A percentile compares a stretch with the other conserved stretches of the same genome.
Evolutionary conservation across 2,888 invertebrate genomes (phyloP).

Genomic region (Monochamus alternatus): DNA sequence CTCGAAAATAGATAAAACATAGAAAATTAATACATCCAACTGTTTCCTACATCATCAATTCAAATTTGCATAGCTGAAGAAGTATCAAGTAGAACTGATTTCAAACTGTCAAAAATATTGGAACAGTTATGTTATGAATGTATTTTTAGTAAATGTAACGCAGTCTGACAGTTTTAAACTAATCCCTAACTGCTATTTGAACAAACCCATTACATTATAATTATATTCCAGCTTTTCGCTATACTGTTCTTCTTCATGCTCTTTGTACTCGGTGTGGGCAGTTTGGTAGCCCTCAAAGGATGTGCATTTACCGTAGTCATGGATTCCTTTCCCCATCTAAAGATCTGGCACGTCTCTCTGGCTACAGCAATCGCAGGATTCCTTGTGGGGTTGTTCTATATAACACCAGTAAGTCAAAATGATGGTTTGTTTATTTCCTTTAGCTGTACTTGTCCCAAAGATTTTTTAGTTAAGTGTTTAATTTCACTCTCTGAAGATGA

Average conservation of each 20-base stretch:
- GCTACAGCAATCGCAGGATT: constrained; percentile 76
- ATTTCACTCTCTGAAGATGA: too few relatives aligned
- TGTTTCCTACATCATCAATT: too few relatives aligned
- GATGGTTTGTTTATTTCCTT: too few relatives aligned
- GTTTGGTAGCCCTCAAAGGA: constrained; percentile 81
- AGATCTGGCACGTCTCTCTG: constrained; percentile 76
- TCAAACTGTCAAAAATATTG: too few relatives aligned
- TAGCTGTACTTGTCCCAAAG: too few relatives aligned
- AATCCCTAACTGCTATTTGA: too few relatives aligned
- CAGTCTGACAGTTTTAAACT: too few relatives aligned
- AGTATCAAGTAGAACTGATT: constrained; percentile 57
- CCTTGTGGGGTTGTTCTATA: constrained; percentile 78
- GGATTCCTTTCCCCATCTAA: constrained; percentile 78
- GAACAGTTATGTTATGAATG: too few relatives aligned
- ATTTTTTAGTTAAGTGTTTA: too few relatives aligned
- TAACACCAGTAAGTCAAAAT: constrained; percentile 79
- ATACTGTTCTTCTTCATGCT: constrained; percentile 87
- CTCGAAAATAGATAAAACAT: too few relatives aligned
- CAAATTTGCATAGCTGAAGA: constrained; percentile 74
- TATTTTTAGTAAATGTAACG: too few relatives aligned
- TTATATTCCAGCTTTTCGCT: constrained; percentile 76
- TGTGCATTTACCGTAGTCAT: constrained; percentile 80
- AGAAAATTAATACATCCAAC: too few relatives aligned
- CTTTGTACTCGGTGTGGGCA: constrained; percentile 82
- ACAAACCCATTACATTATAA: not conserved